Evolutionary conservation across 2,888 invertebrate genomes (phyloP), one percentile per base, ranked within the genome.

Genomic region (Chelonus formosanus): DNA sequence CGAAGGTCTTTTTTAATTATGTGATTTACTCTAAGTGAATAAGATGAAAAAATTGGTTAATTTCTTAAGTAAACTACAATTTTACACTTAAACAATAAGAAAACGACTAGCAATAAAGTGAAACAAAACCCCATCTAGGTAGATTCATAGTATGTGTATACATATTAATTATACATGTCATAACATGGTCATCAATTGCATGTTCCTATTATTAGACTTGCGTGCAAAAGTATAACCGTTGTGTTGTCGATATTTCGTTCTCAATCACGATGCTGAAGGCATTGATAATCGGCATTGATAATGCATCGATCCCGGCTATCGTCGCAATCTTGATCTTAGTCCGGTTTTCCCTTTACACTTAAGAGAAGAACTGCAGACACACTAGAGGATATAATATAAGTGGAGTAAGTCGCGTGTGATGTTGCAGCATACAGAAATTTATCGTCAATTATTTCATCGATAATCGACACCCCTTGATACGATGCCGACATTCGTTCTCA

Each of bases 371-470:
- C 58, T 45, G 34, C 4, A 34, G 20, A 56, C 20, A 3, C 10
- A 56, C 8, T 31, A 6, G 10, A 5, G 40, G 10, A 10, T 56
- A 44, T 44, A 20, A 59, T 53, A 61, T 52, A 44, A 7, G 43
- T 8, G 10, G 60, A 60, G 35, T 36, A 36, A 54, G 54, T 55
- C 35, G 54, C 62, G 62, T 62, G 62, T 62, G 48, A 55, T 62
- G 62, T 54, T 50, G 63, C 52, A 48, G 56, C 47, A 48, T 52
- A 47, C 56, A 63, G 56, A 65, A 71, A 75, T 74, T 74, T 75
- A 73, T 75, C 69, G 72, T 63, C 69, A 63, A 71, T 74, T 74
- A 72, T 68, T 71, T 58, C 59, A 61, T 67, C 67, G 69, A 70
- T 75, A 74, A 75, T 72, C 64, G 67, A 70, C 69, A 63, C 68